Evolutionary conservation across 2,888 invertebrate species (phyloP), one percentile per base, ranked within the genome.

Genomic region (Chymomyza fuscimana): DNA sequence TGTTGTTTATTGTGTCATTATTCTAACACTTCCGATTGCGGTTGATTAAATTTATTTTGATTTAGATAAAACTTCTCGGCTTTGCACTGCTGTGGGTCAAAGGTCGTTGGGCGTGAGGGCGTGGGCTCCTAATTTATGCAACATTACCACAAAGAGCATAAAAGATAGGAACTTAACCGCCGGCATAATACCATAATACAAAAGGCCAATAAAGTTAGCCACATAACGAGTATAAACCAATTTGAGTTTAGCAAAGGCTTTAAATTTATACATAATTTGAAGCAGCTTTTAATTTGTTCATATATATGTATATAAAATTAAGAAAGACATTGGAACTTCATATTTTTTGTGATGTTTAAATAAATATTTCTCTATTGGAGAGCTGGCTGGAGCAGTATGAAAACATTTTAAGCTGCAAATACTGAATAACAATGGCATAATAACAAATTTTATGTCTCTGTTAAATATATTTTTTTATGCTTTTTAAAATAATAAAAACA

Each of bases 1-100:
- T 78, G 81, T 86, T 86, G 86, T 85, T 87, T 87, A 85, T 86
- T 87, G 81, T 85, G 86, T 87, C 81, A 87, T 87, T 87, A 85
- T 87, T 87, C 80, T 78, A 87, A 85, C 82, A 87, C 82, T 87
- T 86, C 87, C 87, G 87, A 80, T 86, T 86, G 86, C 75, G 86
- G 86, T 87, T 86, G 86, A 87, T 83, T 87, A 86, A 85, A 86
- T 86, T 86, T 83, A 86, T 86, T 87, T 77, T 73, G 74, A 61
- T 76, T 86, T 83, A 86, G 86, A 83, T 86, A 83, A 80, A 73
- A 83, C 78, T 81, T 76, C 74, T 61, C 73, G 72, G 65, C 54
- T 29, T 69, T 40, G 51, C 58, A 51, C 63, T 59, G 64, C 63
- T 70, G 72, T 75, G 74, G 61, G 69, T 78, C 77, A 78, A 81